Base-by-base conservation (phyloP, 1,140 invertebrate genomes). In the Melitaea cinxia region DNA sequence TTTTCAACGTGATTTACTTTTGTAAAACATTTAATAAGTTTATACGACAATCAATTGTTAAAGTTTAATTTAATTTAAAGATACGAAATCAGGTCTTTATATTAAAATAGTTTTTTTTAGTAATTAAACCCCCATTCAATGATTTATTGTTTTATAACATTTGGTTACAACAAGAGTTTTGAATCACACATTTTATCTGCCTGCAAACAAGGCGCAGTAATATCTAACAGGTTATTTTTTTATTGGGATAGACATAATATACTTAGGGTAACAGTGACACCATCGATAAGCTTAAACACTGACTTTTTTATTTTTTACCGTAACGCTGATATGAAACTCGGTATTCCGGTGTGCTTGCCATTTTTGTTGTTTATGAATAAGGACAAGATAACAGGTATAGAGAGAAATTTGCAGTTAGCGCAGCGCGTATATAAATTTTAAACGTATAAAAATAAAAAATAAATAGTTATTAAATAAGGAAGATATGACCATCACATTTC, bases 261-360 rank as follows among this genome's bases (percentile, higher is more conserved):
- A 37, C 28, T 50, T 37, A 49, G 57, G 57, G 45, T 19, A 33
- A 50, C 45, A 45, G 24, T 28, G 23, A 47, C 28, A 59, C 39
- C 56, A 60, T 50, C 21, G 9, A 57, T 42, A 57, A 57, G 19
- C 39, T 57, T 60, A 30, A 28, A 60, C 39, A 49, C n/a, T 4
- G 55, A 49, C 33, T 60, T 50, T 37, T 58, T 42, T 26, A 7
- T 28, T 17, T 60, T 26, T 60, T 23, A 50, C 17, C 17, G 14
- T 42, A 30, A 45, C 35, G 37, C 14, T 60, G 57, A 50, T 60
- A 60, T 49, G 57, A 49, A 24, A n/a, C 37, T 71, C 69, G 24
- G 35, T 52, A 52, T 52, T 59, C 61, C 69, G 28, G 26, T 60
- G 66, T 52, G 47, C 69, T 60, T 64, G 69, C 65, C 69, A 15